Evolutionary conservation across 2,797 vertebrate species (phyloP).

Genomic region (Typhlichthys subterraneus): DNA sequence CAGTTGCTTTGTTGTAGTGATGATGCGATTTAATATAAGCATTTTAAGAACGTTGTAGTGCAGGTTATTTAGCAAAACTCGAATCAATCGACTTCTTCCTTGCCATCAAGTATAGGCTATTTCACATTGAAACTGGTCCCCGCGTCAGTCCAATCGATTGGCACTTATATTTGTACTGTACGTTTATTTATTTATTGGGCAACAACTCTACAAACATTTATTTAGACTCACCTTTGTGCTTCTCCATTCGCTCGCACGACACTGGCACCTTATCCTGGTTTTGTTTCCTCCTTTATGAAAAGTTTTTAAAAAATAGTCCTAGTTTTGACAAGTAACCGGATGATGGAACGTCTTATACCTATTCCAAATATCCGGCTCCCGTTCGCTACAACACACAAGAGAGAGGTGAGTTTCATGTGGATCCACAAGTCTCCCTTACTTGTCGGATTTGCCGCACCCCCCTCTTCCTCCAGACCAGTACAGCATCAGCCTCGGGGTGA

Average conservation of each 20-base stretch:
- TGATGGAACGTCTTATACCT: slow-evolving; percentile 20
- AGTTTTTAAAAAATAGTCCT: slow-evolving; percentile 10
- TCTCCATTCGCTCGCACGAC: slow-evolving; percentile 71
- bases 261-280: slow-evolving; percentile 21
- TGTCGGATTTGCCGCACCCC: slow-evolving; percentile 33
- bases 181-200: too few relatives aligned
- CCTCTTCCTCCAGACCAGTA: slow-evolving; percentile 13
- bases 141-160: too few relatives aligned
- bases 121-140: too few relatives aligned
- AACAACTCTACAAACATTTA: background rate
- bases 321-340: slow-evolving; percentile 20
- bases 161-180: too few relatives aligned
- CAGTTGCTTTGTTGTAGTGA: too few relatives aligned
- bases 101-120: too few relatives aligned
- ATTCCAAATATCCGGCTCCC: slow-evolving; percentile 36
- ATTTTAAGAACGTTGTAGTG: too few relatives aligned
- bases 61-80: too few relatives aligned
- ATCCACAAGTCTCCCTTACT: slow-evolving; percentile 55
- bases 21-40: too few relatives aligned
- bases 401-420: slow-evolving; percentile 24
- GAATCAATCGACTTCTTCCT: too few relatives aligned
- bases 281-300: slow-evolving; percentile 44
- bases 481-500: background rate
- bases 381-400: slow-evolving; percentile 18
- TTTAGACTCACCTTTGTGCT: slow-evolving; percentile 77